phyloP scores from a whole-genome alignment of 2,113 vertebrate genomes.

The Phodopus roborovskii region DNA sequence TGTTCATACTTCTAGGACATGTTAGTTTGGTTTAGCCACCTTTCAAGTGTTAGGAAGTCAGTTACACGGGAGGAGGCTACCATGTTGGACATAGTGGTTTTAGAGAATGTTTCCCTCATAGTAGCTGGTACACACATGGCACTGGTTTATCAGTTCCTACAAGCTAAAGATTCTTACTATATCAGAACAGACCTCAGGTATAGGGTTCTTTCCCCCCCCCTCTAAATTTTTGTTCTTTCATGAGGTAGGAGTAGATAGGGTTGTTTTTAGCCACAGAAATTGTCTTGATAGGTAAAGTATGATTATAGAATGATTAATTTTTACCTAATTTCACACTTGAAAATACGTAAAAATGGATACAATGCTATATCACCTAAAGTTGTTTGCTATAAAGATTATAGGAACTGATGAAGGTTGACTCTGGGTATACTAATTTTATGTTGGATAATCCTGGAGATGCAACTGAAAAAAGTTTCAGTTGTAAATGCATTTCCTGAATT shows the following conservation, averaged over 20 bases:
- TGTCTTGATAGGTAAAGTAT: conserved; percentile 1
- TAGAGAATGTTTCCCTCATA: not conserved
- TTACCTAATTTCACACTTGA: not conserved
- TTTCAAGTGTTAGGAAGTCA: conserved; percentile 20
- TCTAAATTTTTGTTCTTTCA: not conserved
- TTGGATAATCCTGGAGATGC: not conserved
- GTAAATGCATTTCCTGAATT: conserved; percentile 50
- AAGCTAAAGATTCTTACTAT: conserved; percentile 27
- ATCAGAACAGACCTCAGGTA: not conserved
- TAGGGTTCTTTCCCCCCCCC: not conserved
- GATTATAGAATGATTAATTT: conserved; percentile 11
- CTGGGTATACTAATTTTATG: conserved; percentile 56
- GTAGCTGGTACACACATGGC: not conserved
- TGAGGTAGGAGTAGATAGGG: not conserved
- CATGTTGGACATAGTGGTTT: not conserved
- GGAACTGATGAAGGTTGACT: conserved; percentile 51
- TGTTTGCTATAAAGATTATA: not conserved
- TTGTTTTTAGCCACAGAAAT: conserved; percentile 33
- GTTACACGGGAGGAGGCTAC: not conserved
- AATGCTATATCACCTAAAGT: not conserved
- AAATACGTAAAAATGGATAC: not conserved
- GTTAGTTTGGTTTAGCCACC: conserved; percentile 1
- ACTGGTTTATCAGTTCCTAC: not conserved
- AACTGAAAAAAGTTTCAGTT: conserved; percentile 3
- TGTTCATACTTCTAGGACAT: not conserved